Evolutionary conservation across 2,113 vertebrate genomes (phyloP).

Genomic region (Opisthocomus hoazin): DNA sequence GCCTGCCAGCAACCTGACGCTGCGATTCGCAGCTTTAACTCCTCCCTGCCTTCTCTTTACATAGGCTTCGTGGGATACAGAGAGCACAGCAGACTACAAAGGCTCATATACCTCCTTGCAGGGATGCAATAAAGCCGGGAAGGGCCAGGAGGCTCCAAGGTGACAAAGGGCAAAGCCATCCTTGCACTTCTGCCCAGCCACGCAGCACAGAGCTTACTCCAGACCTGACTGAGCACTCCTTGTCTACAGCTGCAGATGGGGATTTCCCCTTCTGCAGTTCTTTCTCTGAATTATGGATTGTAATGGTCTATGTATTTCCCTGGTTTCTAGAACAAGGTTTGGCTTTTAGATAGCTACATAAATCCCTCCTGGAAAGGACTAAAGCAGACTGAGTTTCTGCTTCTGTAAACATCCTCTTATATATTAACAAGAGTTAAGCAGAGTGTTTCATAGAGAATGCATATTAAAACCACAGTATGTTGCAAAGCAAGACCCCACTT

Average conservation of each 20-base stretch:
- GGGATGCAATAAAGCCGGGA: not conserved
- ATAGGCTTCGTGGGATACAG: not conserved
- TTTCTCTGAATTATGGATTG: not conserved
- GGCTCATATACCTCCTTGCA: not conserved
- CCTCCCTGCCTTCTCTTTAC: not conserved
- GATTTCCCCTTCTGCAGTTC: not conserved
- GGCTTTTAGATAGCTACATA: not conserved
- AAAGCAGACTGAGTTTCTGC: not conserved
- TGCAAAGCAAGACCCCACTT: not conserved
- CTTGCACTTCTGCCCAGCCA: not conserved
- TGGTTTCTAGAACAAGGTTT: not conserved
- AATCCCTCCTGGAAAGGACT: not conserved
- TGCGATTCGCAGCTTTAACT: fast-evolving
- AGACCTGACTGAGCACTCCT: fast-evolving
- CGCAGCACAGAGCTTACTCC: not conserved
- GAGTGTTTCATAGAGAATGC: not conserved
- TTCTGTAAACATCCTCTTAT: not conserved
- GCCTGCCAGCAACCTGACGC: not conserved
- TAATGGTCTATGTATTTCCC: not conserved
- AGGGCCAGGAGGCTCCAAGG: not conserved
- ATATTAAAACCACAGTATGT: not conserved
- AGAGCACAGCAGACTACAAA: not conserved
- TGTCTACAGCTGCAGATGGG: not conserved
- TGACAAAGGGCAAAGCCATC: not conserved
- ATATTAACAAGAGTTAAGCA: not conserved